Conservation (phyloP, 2,797 vertebrate genomes). For the Danio jaintianensis region DNA sequence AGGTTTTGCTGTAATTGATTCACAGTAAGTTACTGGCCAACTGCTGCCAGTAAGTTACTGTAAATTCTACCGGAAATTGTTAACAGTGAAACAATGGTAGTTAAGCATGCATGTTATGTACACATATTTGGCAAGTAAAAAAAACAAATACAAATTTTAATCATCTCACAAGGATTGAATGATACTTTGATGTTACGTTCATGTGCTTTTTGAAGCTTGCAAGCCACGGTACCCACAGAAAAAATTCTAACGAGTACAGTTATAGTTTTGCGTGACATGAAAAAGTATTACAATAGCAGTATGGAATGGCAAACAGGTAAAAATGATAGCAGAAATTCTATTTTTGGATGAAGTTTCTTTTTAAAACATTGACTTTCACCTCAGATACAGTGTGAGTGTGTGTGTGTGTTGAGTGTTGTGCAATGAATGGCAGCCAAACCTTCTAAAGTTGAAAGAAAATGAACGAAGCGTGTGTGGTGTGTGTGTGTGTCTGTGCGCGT, state of each 20-base stretch:
- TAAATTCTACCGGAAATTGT: too few species aligned
- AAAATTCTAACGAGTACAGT: not conserved
- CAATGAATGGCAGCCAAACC: conserved; percentile 46
- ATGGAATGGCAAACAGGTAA: not conserved
- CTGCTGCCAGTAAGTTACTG: too few species aligned
- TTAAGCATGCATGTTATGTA: too few species aligned
- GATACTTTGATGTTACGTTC: not conserved
- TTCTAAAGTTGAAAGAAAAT: conserved; percentile 35
- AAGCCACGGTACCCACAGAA: not conserved
- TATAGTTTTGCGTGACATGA: not conserved
- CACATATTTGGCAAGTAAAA: too few species aligned
- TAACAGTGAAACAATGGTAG: too few species aligned
- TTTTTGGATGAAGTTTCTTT: not conserved
- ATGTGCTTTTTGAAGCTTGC: not conserved
- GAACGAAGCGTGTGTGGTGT: conserved; percentile 15
- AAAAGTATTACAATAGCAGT: too few species aligned
- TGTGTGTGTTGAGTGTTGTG: conserved; percentile 2
- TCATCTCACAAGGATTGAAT: too few species aligned
- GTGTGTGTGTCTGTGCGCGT: conserved; percentile 20
- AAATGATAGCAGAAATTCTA: not conserved
- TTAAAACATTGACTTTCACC: conserved; percentile 19
- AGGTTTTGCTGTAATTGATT: too few species aligned
- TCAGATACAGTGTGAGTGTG: not conserved
- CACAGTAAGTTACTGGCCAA: too few species aligned
- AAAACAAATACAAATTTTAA: too few species aligned